These are phyloP conservation scores for Rambutsinella grinnellia DNA, from an alignment of 2,888 invertebrate genomes.

Conservation along the genomic window DNA sequence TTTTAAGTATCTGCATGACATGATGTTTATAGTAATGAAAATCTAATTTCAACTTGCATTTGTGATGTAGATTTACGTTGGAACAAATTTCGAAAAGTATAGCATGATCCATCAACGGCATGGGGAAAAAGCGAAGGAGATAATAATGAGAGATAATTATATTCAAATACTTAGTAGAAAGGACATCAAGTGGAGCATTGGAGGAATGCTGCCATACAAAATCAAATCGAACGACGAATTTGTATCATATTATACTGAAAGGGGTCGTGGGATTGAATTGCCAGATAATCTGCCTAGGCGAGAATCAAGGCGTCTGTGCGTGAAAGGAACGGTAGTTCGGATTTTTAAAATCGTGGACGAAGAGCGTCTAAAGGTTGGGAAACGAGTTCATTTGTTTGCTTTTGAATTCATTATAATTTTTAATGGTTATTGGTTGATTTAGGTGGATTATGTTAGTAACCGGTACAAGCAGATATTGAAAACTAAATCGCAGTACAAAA, in stretches of 20 bases:
- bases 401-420: no score
- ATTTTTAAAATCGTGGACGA: no score
- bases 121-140: not conserved
- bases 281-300: not conserved
- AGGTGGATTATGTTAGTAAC: not conserved
- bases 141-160: constrained; percentile 4
- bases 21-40: not conserved
- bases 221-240: not conserved
- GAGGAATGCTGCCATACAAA: constrained; percentile 8
- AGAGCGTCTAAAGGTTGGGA: no score
- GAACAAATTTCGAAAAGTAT: constrained; percentile 13
- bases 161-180: not conserved
- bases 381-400: no score
- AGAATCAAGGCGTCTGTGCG: constrained; percentile 8
- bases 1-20: not conserved
- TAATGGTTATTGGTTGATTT: no score
- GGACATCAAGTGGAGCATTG: constrained; percentile 11
- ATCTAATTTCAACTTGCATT: not conserved
- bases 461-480: no score
- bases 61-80: constrained; percentile 9
- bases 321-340: no score
- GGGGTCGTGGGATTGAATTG: not conserved
- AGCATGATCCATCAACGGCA: constrained; percentile 7
- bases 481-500: constrained; percentile 2
- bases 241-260: not conserved